Evolutionary conservation across 2,797 vertebrate genomes (phyloP), one percentile per base, ranked within the genome.

Genomic region (Delichon dasypus): DNA sequence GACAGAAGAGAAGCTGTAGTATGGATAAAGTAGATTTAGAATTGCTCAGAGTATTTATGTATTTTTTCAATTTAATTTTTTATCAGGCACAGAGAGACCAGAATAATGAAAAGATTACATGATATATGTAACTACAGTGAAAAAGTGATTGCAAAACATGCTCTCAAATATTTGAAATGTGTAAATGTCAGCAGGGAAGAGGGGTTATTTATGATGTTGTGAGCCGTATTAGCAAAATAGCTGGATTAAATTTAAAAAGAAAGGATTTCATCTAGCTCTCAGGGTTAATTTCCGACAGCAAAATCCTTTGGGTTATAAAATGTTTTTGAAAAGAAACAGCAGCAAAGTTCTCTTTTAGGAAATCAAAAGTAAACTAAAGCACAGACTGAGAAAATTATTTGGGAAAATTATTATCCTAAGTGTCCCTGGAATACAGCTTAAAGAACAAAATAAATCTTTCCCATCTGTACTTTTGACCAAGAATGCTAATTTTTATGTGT

Each of bases 21-120:
- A 54, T 72, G 30, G 36, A 50, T 73, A 66, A 76, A 73, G 48
- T 13, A 73, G 40, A 85, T 50, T 58, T 65, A 64, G 61, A 77
- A 47, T 85, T 93, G 48, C 32, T 75, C 34, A 29, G 23, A 48
- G 10, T 82, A 82, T 85, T 87, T 88, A 84, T 71, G 42, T 84
- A 61, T 94, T 94, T 94, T 42, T 90, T 88, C 54, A 75, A 8
- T 71, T 81, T 78, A 68, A 27, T 61, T 85, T 94, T 92, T 86
- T 72, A 80, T 80, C 3, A 1, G 71, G 53, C 67, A 48, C 26
- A 3, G 42, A 88, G 57, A 85, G 42, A 71, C 36, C 19, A 62
- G 26, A 25, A 25, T 80, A 93, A 82, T 85, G 45, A 71, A 74
- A 89, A 89, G 53, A 85, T 76, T 85, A 91, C 88, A 79, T 79